phyloP scores from a whole-genome alignment of 2,113 vertebrate species.

The Agapornis roseicollis region DNA sequence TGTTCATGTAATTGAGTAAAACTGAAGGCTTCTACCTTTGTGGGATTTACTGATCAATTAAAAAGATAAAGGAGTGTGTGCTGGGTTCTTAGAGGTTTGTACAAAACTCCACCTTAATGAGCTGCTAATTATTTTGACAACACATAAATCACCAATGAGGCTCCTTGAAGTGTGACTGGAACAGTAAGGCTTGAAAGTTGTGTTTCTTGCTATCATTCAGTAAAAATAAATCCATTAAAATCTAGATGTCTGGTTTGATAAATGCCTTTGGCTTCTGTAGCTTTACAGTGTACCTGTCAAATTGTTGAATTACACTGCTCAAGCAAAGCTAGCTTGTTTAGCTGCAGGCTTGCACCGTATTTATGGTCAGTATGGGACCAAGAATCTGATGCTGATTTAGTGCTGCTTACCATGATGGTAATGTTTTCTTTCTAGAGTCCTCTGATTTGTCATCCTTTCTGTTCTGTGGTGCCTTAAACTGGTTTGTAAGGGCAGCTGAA shows the following conservation, averaged over 20 bases:
- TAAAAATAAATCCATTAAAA: neutral
- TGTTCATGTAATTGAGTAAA: neutral
- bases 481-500: neutral
- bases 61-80: neutral
- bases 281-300: neutral
- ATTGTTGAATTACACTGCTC: neutral
- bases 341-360: neutral
- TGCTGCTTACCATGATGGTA: neutral
- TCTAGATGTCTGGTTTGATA: neutral
- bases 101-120: neutral
- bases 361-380: neutral
- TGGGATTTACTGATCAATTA: neutral
- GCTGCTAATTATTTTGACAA: neutral
- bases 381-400: neutral
- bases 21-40: neutral
- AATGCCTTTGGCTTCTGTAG: neutral
- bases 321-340: neutral
- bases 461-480: neutral
- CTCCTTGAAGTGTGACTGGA: neutral
- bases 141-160: neutral
- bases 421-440: neutral
- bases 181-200: neutral
- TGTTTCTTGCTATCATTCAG: neutral
- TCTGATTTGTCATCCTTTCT: neutral
- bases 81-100: neutral